Conservation (phyloP, 2,888 invertebrate species). For the Helleia helle region DNA sequence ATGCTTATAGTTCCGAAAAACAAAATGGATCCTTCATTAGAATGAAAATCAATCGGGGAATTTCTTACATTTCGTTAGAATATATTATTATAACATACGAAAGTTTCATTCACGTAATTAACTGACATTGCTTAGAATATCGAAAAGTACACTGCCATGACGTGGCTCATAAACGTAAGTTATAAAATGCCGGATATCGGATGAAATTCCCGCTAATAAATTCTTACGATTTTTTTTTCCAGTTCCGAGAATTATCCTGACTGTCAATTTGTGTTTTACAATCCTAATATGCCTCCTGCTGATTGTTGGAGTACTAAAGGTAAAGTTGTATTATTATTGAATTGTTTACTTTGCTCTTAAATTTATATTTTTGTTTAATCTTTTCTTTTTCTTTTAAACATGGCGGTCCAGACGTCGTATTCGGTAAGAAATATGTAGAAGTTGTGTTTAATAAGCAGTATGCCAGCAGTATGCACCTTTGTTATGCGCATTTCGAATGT, state of each 20-base stretch:
- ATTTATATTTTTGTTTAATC: constrained; percentile 8
- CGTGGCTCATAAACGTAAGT: too few relatives aligned
- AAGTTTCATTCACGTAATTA: too few relatives aligned
- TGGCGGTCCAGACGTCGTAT: constrained; percentile 35
- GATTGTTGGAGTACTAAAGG: constrained; percentile 83
- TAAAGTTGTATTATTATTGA: constrained; percentile 40
- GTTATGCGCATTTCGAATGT: background rate
- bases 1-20: too few relatives aligned
- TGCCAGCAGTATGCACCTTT: background rate
- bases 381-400: constrained; percentile 19
- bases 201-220: too few relatives aligned
- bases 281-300: constrained; percentile 85
- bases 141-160: too few relatives aligned
- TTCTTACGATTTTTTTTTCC: constrained; percentile 38
- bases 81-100: too few relatives aligned
- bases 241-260: constrained; percentile 84
- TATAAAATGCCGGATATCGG: too few relatives aligned
- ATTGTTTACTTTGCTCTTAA: constrained; percentile 12
- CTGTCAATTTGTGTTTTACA: constrained; percentile 87
- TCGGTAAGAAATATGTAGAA: constrained; percentile 31
- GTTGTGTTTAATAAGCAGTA: background rate
- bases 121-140: too few relatives aligned
- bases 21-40: too few relatives aligned
- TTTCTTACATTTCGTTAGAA: too few relatives aligned
- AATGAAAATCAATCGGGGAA: too few relatives aligned